Percentiles rank a stretch among this genome's conserved stretches.
phyloP scores from a whole-genome alignment of 2,797 vertebrate species.

The Gila robusta region DNA sequence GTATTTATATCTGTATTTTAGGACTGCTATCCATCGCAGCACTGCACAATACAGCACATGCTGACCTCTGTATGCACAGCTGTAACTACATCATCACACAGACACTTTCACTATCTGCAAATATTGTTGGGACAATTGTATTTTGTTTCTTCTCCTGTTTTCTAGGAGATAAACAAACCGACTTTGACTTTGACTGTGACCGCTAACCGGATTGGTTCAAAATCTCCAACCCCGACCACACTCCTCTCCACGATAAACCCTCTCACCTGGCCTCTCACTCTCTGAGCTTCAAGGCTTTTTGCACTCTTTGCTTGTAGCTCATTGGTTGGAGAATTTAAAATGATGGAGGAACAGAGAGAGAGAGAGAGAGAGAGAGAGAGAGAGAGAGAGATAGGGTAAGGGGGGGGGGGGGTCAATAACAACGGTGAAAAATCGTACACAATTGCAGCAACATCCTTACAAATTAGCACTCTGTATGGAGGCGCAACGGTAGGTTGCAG shows the following conservation, averaged over 20 bases:
- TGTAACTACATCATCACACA: conserved; percentile 5
- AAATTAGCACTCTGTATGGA: conserved; percentile 24
- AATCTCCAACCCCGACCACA: background rate
- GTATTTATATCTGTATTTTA: conserved; percentile 1
- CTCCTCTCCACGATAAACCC: background rate
- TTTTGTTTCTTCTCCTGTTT: background rate
- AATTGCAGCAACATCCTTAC: conserved; percentile 26
- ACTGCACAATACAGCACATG: background rate
- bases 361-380: background rate
- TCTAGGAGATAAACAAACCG: background rate
- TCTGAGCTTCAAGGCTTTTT: conserved; percentile 23
- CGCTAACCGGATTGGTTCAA: conserved; percentile 17
- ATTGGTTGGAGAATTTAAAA: conserved; percentile 10
- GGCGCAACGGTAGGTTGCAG: background rate
- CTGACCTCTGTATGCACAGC: conserved; percentile 15
- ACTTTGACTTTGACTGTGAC: conserved; percentile 9
- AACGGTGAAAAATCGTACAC: background rate
- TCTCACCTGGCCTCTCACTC: conserved; percentile 13
- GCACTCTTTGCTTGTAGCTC: conserved; percentile 3
- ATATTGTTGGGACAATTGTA: background rate
- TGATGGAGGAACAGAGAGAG: background rate
- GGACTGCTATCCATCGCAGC: background rate
- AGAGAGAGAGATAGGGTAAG: background rate
- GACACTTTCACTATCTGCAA: conserved; percentile 19
- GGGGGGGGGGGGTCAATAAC: background rate